Percentiles rank a stretch among this genome's conserved stretches.
Conservation (phyloP, 1,140 invertebrate genomes). For the Neoseiulus cucumeris region DNA sequence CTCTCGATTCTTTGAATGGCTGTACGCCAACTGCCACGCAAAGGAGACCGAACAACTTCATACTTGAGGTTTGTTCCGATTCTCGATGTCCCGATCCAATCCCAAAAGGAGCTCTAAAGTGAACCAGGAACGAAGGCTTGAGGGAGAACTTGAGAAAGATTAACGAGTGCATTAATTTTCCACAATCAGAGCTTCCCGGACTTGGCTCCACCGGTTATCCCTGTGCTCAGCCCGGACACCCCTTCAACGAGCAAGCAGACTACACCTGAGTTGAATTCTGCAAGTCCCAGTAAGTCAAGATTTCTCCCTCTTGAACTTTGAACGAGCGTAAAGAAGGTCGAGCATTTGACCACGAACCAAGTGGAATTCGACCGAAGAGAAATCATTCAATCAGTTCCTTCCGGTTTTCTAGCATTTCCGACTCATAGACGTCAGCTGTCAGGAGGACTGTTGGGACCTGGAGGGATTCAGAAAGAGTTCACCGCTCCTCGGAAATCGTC, state of each 20-base stretch:
- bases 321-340: too few species aligned
- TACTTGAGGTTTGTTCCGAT: background rate
- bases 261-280: background rate
- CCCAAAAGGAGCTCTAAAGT: too few species aligned
- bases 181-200: background rate
- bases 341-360: too few species aligned
- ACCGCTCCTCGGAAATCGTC: background rate
- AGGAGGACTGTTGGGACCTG: background rate
- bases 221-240: slow-evolving; percentile 3
- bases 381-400: too few species aligned
- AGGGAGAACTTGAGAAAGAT: too few species aligned
- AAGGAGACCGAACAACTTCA: background rate
- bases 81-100: too few species aligned
- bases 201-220: background rate
- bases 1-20: background rate
- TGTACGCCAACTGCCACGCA: background rate
- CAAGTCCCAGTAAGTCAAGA: too few species aligned
- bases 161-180: too few species aligned
- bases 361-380: too few species aligned
- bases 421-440: background rate
- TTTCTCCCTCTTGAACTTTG: too few species aligned
- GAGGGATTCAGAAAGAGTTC: background rate
- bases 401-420: background rate
- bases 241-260: background rate
- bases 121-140: too few species aligned